phyloP scores from a whole-genome alignment of 2,797 vertebrate species.

The Hemibagrus guttatus region DNA sequence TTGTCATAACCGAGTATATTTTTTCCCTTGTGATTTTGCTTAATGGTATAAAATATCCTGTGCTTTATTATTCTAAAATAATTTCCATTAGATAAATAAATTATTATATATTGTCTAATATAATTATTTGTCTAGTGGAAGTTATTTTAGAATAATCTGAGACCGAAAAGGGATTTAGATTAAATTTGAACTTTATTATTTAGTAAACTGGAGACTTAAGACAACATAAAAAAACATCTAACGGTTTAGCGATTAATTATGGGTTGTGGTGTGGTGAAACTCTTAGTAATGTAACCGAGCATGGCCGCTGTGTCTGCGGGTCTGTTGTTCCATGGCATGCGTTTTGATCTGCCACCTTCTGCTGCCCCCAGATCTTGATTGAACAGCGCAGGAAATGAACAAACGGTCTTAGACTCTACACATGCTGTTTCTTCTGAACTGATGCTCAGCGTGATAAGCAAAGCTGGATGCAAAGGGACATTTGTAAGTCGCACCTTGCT shows the following conservation, averaged over 20 bases:
- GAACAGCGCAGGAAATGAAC: constrained; percentile 29
- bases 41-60: neutral
- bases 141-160: too few species aligned
- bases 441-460: constrained; percentile 33
- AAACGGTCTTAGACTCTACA: neutral
- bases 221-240: neutral
- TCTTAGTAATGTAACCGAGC: neutral
- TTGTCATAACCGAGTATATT: too few species aligned
- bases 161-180: neutral
- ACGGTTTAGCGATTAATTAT: too few species aligned
- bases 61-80: too few species aligned
- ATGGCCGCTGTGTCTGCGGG: neutral
- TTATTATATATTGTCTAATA: too few species aligned
- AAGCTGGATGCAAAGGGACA: constrained; percentile 43
- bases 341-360: constrained; percentile 6
- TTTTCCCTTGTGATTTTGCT: too few species aligned
- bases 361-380: constrained; percentile 8
- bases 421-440: constrained; percentile 32
- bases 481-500: constrained; percentile 46
- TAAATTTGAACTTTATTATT: neutral
- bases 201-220: too few species aligned
- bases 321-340: neutral
- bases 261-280: neutral
- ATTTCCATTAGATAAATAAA: too few species aligned
- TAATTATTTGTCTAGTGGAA: too few species aligned